Conservation (phyloP, 2,888 invertebrate genomes). For the Cistogaster globosa region DNA sequence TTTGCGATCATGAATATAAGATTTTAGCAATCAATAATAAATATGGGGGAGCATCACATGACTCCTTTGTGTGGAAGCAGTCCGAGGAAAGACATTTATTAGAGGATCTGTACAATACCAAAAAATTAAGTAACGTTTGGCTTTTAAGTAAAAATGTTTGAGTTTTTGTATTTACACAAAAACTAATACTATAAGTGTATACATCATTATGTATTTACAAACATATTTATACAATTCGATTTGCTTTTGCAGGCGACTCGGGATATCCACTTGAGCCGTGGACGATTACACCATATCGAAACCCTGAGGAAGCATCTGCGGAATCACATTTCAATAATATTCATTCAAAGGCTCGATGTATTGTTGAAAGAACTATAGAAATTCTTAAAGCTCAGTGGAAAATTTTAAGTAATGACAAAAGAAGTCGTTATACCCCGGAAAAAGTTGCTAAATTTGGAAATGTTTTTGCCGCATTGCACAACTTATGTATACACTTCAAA, state of each 20-base stretch:
- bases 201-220: too few relatives aligned
- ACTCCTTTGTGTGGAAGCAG: conserved; percentile 12
- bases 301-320: too few relatives aligned
- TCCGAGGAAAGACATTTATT: neutral
- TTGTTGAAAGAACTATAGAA: neutral
- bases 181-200: too few relatives aligned
- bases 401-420: conserved; percentile 1
- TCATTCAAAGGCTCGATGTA: conserved; percentile 8
- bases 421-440: neutral
- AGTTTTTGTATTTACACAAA: too few relatives aligned
- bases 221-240: too few relatives aligned
- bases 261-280: too few relatives aligned
- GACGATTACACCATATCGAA: too few relatives aligned
- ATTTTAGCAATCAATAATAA: neutral
- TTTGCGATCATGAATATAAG: too few relatives aligned
- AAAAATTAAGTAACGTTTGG: conserved; percentile 2
- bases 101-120: neutral
- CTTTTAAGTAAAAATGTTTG: neutral
- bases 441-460: too few relatives aligned
- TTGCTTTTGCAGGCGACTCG: too few relatives aligned
- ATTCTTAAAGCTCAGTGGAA: conserved; percentile 1
- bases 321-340: neutral
- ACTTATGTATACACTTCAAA: neutral
- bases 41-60: conserved; percentile 13
- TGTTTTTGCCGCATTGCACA: neutral